Conservation (phyloP, 1,140 invertebrate species). For the Drosophila busckii region DNA sequence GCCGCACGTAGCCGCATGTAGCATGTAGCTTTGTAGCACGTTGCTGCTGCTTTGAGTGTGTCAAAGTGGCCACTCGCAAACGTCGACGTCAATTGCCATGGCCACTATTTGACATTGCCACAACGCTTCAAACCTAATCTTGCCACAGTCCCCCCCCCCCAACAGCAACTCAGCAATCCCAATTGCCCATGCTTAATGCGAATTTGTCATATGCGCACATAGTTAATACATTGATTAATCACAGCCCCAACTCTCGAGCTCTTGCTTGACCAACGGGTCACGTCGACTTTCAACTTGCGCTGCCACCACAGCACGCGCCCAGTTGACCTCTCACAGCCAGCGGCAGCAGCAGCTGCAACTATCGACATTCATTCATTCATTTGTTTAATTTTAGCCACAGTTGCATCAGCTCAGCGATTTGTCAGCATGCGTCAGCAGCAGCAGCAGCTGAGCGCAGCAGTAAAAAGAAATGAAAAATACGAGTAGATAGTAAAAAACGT, state of each 20-base stretch:
- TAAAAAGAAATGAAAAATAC: too few relatives aligned
- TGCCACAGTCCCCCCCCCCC: background rate
- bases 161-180: background rate
- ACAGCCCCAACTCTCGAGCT: slow-evolving; percentile 11
- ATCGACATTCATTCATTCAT: slow-evolving; percentile 53
- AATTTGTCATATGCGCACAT: slow-evolving; percentile 45
- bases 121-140: slow-evolving; percentile 9
- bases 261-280: slow-evolving; percentile 36
- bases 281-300: slow-evolving; percentile 39
- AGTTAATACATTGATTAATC: slow-evolving; percentile 49
- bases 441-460: too few relatives aligned
- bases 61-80: slow-evolving; percentile 46
- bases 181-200: slow-evolving; percentile 34
- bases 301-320: slow-evolving; percentile 41
- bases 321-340: slow-evolving; percentile 40
- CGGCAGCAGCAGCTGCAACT: slow-evolving; percentile 22
- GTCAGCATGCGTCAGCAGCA: slow-evolving; percentile 31
- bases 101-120: slow-evolving; percentile 45
- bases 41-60: slow-evolving; percentile 29
- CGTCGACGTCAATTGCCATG: slow-evolving; percentile 20
- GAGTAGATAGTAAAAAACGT: background rate
- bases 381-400: slow-evolving; percentile 56
- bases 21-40: background rate
- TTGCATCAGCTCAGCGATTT: slow-evolving; percentile 49
- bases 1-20: slow-evolving; percentile 38